Percentiles rank a stretch among this genome's conserved stretches.
phyloP scores from a whole-genome alignment of 2,797 vertebrate species.

The Eleutherodactylus coqui region DNA sequence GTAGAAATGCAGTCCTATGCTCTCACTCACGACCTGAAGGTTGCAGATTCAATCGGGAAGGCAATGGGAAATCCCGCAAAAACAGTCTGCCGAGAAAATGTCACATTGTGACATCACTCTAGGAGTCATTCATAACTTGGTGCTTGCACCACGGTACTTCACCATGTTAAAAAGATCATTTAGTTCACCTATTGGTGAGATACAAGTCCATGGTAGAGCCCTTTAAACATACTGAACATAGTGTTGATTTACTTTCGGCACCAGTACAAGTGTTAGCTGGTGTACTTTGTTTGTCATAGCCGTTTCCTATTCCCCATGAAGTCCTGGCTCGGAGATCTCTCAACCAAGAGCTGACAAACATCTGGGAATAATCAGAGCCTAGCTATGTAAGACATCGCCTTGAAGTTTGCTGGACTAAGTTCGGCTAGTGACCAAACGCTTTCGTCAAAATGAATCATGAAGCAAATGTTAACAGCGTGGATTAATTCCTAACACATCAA shows the following conservation, averaged over 20 bases:
- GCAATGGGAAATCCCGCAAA: too few relatives aligned
- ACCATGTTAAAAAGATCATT: background rate
- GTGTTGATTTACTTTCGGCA: background rate
- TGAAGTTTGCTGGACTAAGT: background rate
- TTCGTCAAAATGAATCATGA: slow-evolving; percentile 28
- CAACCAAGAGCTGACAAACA: background rate
- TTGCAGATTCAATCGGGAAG: too few relatives aligned
- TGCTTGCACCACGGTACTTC: too few relatives aligned
- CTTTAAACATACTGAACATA: background rate
- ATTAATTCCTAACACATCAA: slow-evolving; percentile 15
- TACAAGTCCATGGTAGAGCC: background rate
- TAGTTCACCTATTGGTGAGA: background rate
- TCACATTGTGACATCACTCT: too few relatives aligned
- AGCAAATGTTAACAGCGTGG: slow-evolving; percentile 2
- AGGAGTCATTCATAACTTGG: too few relatives aligned
- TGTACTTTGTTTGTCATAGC: background rate
- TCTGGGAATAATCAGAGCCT: background rate
- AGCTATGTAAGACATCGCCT: background rate
- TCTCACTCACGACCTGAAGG: too few relatives aligned
- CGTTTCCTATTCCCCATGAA: background rate
- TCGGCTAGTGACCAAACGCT: slow-evolving; percentile 11
- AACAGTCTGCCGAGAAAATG: too few relatives aligned
- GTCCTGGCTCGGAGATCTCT: background rate
- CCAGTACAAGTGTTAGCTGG: background rate
- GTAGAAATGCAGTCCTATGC: too few relatives aligned